Evolutionary conservation across 1,140 invertebrate genomes (phyloP).

Genomic region (Carcinoscorpius rotundicauda): DNA sequence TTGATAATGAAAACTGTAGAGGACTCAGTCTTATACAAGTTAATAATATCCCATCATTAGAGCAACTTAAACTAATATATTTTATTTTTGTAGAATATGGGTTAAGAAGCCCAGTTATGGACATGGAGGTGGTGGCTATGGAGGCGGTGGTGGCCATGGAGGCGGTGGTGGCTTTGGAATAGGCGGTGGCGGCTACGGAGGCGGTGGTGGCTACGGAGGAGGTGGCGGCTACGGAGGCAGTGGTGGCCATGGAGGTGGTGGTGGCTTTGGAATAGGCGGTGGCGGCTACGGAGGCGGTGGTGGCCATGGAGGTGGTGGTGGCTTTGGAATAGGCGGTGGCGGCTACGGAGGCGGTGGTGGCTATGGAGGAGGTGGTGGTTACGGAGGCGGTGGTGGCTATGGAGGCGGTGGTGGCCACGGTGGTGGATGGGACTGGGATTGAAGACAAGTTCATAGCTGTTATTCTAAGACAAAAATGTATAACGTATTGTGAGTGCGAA

Average conservation of each 20-base stretch:
- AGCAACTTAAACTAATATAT: neutral
- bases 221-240: constrained; percentile 4
- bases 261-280: neutral
- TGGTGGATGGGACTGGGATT: constrained; percentile 6
- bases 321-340: constrained; percentile 1
- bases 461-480: no score
- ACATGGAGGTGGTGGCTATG: constrained; percentile 9
- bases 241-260: constrained; percentile 6
- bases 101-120: constrained; percentile 16
- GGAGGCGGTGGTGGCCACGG: constrained; percentile 6
- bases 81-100: constrained; percentile 11
- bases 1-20: no score
- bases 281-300: constrained; percentile 1
- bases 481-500: no score
- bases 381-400: neutral
- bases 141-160: constrained; percentile 10
- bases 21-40: neutral
- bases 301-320: neutral
- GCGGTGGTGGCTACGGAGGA: neutral
- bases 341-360: constrained; percentile 30
- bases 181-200: constrained; percentile 10
- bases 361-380: constrained; percentile 20
- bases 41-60: neutral
- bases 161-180: constrained; percentile 9
- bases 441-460: neutral